Evolutionary conservation across 1,140 invertebrate genomes (phyloP).

Genomic region (Heliconius congener): DNA sequence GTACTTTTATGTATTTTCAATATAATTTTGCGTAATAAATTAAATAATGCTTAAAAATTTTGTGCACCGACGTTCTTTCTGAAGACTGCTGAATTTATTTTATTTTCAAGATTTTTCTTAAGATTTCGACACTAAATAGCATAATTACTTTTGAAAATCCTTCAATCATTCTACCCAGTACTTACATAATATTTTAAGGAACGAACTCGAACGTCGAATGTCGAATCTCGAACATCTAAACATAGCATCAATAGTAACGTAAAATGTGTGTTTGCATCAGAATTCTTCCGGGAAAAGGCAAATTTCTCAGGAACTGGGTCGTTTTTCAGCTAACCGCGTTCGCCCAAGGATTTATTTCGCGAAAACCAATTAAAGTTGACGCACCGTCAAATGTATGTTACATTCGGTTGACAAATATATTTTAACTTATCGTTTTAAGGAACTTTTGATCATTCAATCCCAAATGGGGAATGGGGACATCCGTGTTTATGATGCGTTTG

Average conservation of each 20-base stretch:
- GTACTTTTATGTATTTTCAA: no score
- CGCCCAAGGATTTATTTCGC: conserved; percentile 53
- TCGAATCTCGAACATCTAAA: not conserved
- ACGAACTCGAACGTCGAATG: no score
- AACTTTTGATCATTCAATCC: conserved; percentile 50
- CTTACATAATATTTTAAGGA: no score
- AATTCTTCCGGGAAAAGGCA: conserved; percentile 17
- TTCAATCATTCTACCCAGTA: no score
- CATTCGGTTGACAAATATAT: conserved; percentile 57
- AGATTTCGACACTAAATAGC: no score
- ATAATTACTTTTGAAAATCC: no score
- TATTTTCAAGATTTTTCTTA: not conserved
- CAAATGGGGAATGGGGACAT: conserved; percentile 39
- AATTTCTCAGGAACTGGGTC: conserved; percentile 17
- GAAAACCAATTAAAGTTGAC: conserved; percentile 58
- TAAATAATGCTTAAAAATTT: not conserved
- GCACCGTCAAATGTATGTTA: conserved; percentile 44
- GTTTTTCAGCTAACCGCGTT: conserved; percentile 30
- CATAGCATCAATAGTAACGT: not conserved
- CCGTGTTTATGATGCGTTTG: conserved; percentile 19
- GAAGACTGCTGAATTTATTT: not conserved
- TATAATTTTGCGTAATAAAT: no score
- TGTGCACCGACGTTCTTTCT: not conserved
- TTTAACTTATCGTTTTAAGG: conserved; percentile 41
- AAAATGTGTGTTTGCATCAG: not conserved